Base-by-base conservation (phyloP, 2,888 invertebrate species). In the Dryobotodes eremita region DNA sequence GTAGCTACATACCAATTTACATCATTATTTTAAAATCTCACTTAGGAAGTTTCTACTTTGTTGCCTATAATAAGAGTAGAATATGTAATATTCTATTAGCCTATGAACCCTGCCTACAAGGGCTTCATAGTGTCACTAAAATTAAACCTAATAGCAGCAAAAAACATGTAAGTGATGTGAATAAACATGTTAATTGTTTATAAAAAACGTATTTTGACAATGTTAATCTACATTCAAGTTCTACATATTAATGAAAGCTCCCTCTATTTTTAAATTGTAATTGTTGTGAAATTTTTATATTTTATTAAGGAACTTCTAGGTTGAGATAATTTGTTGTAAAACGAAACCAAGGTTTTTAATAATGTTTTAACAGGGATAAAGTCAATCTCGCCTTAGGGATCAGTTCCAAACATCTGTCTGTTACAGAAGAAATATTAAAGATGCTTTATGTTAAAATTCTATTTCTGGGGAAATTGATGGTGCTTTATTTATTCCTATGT, bases 401-500 rank as follows among this genome's bases (percentile, higher is more conserved):
- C 2, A 50, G 23, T 50, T 72, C 17, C 36, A 31, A 71, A 62
- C 20, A 64, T 46, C 11, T 26, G 11, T 48, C 8, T 53, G n/a
- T 10, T 50, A 68, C 6, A 68, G 23, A 26, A 79, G 20, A 57
- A 26, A 72, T 15, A 74, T 2, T 7, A 15, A 20, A 55, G 4
- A 42, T 42, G 42, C 48, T 70, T 0, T 31, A 48, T 36, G 23
- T 72, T 74, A 53, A 36, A 82, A 68, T 55, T 36, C 11, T 76
- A 59, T 70, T 71, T 65, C 11, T 50, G 48, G 50, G 66, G 5
- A 77, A 82, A 62, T 57, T 23, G 2, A 61, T 84, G 81, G 75
- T 75, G 80, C 80, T 76, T 83, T 81, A 70, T 76, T 76, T 81
- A 76, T 84, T 82, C 62, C 70, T 82, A 61, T 61, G 6, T 73